Evolutionary conservation across 1,140 invertebrate genomes (phyloP).

Genomic region (Cataglyphis hispanica): DNA sequence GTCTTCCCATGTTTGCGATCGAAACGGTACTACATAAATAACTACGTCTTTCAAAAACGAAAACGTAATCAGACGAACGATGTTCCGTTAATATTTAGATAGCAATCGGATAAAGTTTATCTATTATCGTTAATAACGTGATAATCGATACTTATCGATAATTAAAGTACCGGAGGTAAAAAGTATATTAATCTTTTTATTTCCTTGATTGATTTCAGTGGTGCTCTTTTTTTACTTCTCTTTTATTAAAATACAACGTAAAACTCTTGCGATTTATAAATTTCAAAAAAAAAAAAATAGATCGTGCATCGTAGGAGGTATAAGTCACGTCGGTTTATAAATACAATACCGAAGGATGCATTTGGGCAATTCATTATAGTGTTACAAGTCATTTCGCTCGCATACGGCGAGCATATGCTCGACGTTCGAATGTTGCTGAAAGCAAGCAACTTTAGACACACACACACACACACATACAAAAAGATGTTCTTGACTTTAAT

Average conservation of each 20-base stretch:
- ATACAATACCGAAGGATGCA: conserved; percentile 20
- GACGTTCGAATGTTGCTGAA: conserved; percentile 46
- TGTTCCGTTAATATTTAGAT: background rate
- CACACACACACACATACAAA: conserved; percentile 1
- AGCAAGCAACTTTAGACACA: conserved; percentile 63
- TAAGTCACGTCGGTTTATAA: background rate
- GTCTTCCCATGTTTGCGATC: conserved; percentile 6
- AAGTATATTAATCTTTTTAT: background rate
- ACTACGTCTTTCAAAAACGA: background rate
- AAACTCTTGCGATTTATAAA: background rate
- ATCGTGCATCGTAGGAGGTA: background rate
- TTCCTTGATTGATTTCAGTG: too few relatives aligned
- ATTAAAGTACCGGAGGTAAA: background rate
- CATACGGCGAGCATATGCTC: conserved; percentile 42
- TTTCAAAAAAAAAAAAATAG: background rate
- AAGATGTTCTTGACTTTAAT: conserved; percentile 69
- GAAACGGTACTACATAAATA: conserved; percentile 6
- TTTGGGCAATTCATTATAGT: background rate
- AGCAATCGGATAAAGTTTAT: conserved; percentile 26
- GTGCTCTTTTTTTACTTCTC: too few relatives aligned
- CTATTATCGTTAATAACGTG: background rate
- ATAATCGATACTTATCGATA: background rate
- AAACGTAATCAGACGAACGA: background rate
- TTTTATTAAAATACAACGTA: background rate
- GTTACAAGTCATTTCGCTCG: conserved; percentile 32